Conservation (phyloP, 1,140 invertebrate genomes). For the Heliothis virescens region DNA sequence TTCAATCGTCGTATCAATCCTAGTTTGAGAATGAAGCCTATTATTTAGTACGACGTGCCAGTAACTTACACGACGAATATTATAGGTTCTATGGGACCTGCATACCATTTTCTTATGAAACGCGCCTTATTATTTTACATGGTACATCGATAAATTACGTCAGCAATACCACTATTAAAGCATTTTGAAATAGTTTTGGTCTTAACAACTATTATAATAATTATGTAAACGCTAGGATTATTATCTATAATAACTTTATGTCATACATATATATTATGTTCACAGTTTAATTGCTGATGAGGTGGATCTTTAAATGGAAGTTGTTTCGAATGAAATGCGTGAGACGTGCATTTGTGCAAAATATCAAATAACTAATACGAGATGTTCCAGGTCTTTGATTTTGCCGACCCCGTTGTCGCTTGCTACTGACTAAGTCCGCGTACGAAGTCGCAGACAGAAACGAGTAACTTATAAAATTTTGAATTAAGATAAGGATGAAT, state of each 20-base stretch:
- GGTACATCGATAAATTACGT: conserved; percentile 35
- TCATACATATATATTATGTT: conserved; percentile 28
- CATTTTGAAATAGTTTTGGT: conserved; percentile 39
- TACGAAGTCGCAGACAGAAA: too few relatives aligned
- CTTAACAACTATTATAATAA: conserved; percentile 35
- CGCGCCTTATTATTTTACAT: conserved; percentile 22
- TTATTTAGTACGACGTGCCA: conserved; percentile 25
- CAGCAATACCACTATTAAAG: conserved; percentile 17
- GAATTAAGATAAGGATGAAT: too few relatives aligned
- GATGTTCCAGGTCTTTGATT: too few relatives aligned
- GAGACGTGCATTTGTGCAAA: neutral
- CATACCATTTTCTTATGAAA: neutral
- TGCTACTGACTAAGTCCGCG: too few relatives aligned
- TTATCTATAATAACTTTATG: conserved; percentile 23
- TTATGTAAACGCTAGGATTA: conserved; percentile 15
- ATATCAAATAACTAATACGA: neutral
- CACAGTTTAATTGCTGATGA: conserved; percentile 27
- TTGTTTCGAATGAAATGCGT: neutral
- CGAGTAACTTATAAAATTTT: neutral
- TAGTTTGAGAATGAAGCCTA: conserved; percentile 13
- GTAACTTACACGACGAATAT: conserved; percentile 29
- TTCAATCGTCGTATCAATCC: conserved; percentile 27
- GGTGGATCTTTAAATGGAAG: neutral
- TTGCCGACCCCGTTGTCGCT: too few relatives aligned
- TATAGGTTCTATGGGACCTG: conserved; percentile 2